These are phyloP conservation scores for Pollachius pollachius DNA, from an alignment of 2,113 vertebrate species.

Conservation along the genomic window DNA sequence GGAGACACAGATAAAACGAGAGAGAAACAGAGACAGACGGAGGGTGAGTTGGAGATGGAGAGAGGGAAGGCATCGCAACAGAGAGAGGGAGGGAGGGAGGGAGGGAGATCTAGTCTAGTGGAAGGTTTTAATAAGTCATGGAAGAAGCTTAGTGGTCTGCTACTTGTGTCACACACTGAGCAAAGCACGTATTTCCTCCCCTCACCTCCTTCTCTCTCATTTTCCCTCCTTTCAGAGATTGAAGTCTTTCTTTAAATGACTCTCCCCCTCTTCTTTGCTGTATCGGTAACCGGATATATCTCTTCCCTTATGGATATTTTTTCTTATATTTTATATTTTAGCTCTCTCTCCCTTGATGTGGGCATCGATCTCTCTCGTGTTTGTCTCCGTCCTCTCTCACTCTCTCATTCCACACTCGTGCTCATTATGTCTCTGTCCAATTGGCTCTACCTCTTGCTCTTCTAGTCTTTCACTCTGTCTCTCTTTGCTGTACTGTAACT, in stretches of 20 bases:
- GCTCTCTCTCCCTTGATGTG: not conserved
- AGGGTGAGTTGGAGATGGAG: no score
- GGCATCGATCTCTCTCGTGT: not conserved
- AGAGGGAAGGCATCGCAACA: constrained; percentile 1
- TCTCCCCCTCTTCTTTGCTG: not conserved
- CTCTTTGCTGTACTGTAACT: not conserved
- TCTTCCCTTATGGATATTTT: not conserved
- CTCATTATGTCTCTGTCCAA: no score
- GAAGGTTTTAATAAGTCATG: constrained; percentile 74
- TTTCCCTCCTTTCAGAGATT: not conserved
- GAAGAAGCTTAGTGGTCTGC: constrained; percentile 54
- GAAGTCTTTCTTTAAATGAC: not conserved
- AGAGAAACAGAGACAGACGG: not conserved
- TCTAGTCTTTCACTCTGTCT: not conserved
- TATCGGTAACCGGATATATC: no score
- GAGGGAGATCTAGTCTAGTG: constrained; percentile 39
- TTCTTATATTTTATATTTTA: not conserved
- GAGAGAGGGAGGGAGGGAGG: constrained; percentile 21
- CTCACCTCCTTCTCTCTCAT: not conserved
- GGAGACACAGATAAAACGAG: constrained; percentile 31
- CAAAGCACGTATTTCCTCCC: not conserved
- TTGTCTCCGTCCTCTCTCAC: not conserved
- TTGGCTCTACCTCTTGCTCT: no score
- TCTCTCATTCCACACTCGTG: no score
- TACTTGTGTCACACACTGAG: constrained; percentile 37